Evolutionary conservation across 2,113 vertebrate genomes (phyloP), one percentile per base, ranked within the genome.

Genomic region (Pagrus major): DNA sequence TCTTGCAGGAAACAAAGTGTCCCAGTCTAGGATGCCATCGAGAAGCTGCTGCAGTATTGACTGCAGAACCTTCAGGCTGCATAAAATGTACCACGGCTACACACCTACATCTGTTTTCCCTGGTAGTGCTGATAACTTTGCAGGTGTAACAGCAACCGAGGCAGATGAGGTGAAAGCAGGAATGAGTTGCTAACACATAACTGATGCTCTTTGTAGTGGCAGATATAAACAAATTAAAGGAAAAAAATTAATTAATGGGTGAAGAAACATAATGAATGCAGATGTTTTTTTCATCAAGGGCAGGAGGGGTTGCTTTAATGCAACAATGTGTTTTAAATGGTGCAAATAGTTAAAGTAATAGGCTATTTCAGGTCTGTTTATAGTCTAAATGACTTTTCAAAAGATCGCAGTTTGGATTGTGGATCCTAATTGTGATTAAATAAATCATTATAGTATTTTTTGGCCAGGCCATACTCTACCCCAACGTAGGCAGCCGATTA

Each of bases 61-160:
- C 56, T 76, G 42, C 61, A 6, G 42, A 76, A 75, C 58, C 86
- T 59, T 5, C 25, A 0, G 23, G 86, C 60, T 79, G 27, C 29
- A 29, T 9, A 61, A 80, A 86, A 79, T 58, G 39, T 78, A 65
- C 71, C 66, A 75, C 83, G 85, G 68, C 77, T 29, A 49, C 61
- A 63, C 63, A 42, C 23, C 56, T 56, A 25, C 80, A 80, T 83
- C 74, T 82, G 78, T 84, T 89, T 77, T 56, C 44, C 23, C 66
- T 25, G 20, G 42, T 33, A 27, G 71, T 5, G 68, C 65, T 61
- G 27, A 76, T 55, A 31, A 78, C 14, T 51, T 52, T 42, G 76
- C 47, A 73, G 52, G 68, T 77, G 51, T 46, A 82, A 65, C 46
- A 61, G 74, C 44, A 60, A 51, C 68, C 5, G 69, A 76, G 72